Base-by-base conservation (phyloP, 2,888 invertebrate genomes). In the Micropterix aruncella region DNA sequence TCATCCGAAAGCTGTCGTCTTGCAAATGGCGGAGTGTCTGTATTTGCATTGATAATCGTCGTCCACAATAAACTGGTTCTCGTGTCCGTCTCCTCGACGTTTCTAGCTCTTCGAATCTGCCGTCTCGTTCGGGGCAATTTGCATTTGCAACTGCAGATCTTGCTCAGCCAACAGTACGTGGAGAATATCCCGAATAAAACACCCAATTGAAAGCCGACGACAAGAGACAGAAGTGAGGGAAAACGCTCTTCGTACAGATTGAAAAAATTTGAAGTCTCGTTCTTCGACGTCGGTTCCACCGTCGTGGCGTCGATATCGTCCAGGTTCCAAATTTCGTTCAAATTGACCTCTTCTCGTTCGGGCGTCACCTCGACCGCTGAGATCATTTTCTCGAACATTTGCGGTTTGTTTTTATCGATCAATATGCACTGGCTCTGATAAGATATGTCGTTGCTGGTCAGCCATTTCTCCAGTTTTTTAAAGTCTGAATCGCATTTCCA, bases 331-430 rank as follows among this genome's bases (percentile, higher is more conserved):
- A 69, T 56, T 15, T 60, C 55, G 39, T 56, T 56, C 5, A 70
- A 51, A 41, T 70, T 66, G 1, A 73, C 59, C 17, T 63, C 61
- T 27, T 62, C 55, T 56, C 59, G 61, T 14, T 61, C 60, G 44
- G 56, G 55, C 17, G 58, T 55, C 18, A 40, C 37, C 37, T 61
- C 61, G 18, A 68, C 66, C 18, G 68, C 60, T 42, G 70, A 65
- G 46, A 78, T 66, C 52, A 74, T 76, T 52, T 75, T 69, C 54
- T 76, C 68, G 2, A 73, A 71, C 62, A 74, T 77, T 53, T 77
- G 66, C 1, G 62, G 59, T 3, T 60, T 47, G 57, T 61, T 59
- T 53, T 61, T 56, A 37, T 52, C 60, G 18, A 7, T 38, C 16
- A 37, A 16, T 37, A 16, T 38, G 50, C 73, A 73, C 50, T 63